Base-by-base conservation (phyloP, 2,888 invertebrate genomes). In the Nipponacmea schrenckii region DNA sequence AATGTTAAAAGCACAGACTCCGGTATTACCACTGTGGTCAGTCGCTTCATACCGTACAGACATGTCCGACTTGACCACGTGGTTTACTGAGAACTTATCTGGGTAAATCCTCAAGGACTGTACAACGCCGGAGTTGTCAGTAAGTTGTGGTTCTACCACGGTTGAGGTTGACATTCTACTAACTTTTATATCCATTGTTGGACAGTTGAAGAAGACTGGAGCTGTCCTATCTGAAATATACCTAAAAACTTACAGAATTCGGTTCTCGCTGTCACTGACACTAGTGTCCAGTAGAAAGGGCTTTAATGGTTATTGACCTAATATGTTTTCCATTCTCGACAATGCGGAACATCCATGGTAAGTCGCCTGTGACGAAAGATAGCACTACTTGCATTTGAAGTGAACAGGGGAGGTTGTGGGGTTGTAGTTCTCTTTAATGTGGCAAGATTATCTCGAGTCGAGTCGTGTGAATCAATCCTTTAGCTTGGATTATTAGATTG, bases 151-250 rank as follows among this genome's bases (percentile, higher is more conserved):
- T 3, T 73, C 72, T 1, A 62, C 4, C 10, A 77, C 70, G 24
- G 44, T 62, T 14, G 71, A 68, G 0, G 67, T 62, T 4, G 76
- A 62, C 62, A 79, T 68, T 63, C 75, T 72, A 1, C 64, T 65
- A 15, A 71, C 62, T n/a, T 24, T 48, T n/a, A 74, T n/a, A 12
- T 15, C 39, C 8, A 64, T 45, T 3, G 62, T 27, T 1, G 76
- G 73, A 68, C 84, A 84, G 68, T 79, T 74, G 64, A 12, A 10
- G 27, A 84, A 75, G 5, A 20, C 12, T 12, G 84, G 84, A 4
- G 62, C 14, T 67, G 74, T 48, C 2, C 67, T 73, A 72, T 83
- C 83, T 83, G 76, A 24, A 76, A 76, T 62, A 15, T 44, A 70
- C 45, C n/a, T n/a, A n/a, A 20, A 27, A 39, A 26, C 50, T 14